Percentiles rank a stretch among this genome's conserved stretches.
Conservation (phyloP, 1,140 invertebrate genomes). For the Polypedilum vanderplanki region DNA sequence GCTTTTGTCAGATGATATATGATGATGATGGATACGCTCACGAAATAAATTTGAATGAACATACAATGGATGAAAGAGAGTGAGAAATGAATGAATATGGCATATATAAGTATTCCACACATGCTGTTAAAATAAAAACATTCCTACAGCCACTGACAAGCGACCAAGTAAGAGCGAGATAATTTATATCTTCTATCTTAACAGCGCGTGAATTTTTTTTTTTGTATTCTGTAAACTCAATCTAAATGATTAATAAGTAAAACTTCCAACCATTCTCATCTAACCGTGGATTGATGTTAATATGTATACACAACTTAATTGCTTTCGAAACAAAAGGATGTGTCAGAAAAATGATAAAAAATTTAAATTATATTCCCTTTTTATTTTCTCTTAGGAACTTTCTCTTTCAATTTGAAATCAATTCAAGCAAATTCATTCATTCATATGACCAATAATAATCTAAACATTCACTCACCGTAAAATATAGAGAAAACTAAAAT, state of each 20-base stretch:
- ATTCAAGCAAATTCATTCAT: background rate
- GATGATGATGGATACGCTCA: background rate
- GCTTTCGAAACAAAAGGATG: too few species aligned
- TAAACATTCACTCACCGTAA: too few species aligned
- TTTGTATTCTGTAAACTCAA: background rate
- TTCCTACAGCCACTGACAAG: too few species aligned
- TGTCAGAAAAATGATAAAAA: background rate
- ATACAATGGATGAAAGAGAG: background rate
- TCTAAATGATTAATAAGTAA: constrained; percentile 29
- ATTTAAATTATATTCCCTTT: background rate
- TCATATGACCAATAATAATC: too few species aligned
- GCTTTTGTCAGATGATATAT: constrained; percentile 13
- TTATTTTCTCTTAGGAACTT: background rate
- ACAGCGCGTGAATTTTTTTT: background rate
- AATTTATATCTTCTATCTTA: constrained; percentile 27
- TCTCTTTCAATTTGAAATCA: too few species aligned
- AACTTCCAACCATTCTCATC: background rate
- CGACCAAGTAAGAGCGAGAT: background rate
- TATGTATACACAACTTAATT: background rate
- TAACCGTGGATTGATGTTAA: background rate
- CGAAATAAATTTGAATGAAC: background rate
- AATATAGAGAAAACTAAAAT: too few species aligned
- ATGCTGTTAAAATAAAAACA: too few species aligned
- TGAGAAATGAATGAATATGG: background rate
- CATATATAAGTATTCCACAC: background rate